phyloP scores from a whole-genome alignment of 2,888 invertebrate genomes.

The Chymomyza amoena region DNA sequence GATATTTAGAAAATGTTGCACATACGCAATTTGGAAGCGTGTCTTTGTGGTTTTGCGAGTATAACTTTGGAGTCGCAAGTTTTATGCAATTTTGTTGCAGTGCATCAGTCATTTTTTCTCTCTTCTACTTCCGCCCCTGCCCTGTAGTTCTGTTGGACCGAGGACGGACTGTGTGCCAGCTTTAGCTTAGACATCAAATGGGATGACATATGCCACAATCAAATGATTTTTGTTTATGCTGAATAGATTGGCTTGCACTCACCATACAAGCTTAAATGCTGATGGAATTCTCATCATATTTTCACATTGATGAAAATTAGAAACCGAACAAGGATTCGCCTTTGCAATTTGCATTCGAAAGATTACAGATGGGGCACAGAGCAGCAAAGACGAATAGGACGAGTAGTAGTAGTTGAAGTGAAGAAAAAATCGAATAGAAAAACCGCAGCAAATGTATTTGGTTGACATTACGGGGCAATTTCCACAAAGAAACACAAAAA shows the following conservation, averaged over 20 bases:
- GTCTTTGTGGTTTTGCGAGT: background rate
- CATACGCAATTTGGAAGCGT: constrained; percentile 45
- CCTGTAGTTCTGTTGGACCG: background rate
- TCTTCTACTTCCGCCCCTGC: background rate
- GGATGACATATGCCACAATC: background rate
- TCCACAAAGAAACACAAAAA: constrained; percentile 29
- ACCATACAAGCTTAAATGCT: background rate
- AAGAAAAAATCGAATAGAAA: background rate
- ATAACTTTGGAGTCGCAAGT: background rate
- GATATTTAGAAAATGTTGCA: constrained; percentile 35
- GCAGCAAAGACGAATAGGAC: background rate
- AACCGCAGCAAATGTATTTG: constrained; percentile 15
- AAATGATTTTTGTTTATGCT: background rate
- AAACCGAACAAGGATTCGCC: background rate
- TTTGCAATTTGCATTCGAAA: background rate
- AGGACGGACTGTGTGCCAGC: background rate
- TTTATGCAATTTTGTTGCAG: background rate
- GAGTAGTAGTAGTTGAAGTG: background rate
- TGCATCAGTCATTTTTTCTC: background rate
- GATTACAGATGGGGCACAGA: background rate
- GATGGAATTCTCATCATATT: background rate
- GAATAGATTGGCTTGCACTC: background rate
- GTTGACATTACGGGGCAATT: constrained; percentile 32
- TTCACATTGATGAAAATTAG: background rate
- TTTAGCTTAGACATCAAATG: background rate